Conservation (phyloP, 2,797 vertebrate species). For the Peromyscus aztecus region DNA sequence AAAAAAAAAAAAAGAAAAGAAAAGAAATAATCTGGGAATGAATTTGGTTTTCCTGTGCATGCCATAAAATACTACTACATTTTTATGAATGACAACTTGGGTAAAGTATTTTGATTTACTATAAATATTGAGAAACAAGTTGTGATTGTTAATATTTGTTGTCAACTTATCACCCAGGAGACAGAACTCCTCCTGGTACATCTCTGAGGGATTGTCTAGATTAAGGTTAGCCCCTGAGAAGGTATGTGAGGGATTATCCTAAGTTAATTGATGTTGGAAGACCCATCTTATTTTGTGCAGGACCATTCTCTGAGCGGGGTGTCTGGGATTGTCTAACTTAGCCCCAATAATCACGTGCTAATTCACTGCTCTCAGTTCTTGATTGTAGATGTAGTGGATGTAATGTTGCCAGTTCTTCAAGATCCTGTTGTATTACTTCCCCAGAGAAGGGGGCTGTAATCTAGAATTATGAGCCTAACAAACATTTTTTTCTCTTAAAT, state of each 20-base stretch:
- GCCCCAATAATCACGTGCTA: background rate
- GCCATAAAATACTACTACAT: background rate
- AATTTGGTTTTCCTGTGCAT: background rate
- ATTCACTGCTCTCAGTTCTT: background rate
- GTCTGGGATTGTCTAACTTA: background rate
- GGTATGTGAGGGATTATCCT: background rate
- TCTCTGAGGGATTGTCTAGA: background rate
- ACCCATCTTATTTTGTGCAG: background rate
- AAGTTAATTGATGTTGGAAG: background rate
- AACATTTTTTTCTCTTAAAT: background rate
- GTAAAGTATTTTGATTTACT: background rate
- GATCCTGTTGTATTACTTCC: background rate
- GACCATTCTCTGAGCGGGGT: background rate
- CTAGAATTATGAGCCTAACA: background rate
- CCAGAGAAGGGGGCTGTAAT: background rate
- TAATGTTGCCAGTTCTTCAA: background rate
- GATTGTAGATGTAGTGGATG: background rate
- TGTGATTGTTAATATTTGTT: background rate
- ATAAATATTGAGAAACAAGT: background rate
- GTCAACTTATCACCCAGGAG: background rate
- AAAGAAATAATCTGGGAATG: background rate
- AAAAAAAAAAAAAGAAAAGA: too few relatives aligned
- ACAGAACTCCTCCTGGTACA: background rate
- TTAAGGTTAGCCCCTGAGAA: background rate
- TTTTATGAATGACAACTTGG: slow-evolving; percentile 29